Evolutionary conservation across 2,797 vertebrate species (phyloP).

Genomic region (Decapterus maruadsi): DNA sequence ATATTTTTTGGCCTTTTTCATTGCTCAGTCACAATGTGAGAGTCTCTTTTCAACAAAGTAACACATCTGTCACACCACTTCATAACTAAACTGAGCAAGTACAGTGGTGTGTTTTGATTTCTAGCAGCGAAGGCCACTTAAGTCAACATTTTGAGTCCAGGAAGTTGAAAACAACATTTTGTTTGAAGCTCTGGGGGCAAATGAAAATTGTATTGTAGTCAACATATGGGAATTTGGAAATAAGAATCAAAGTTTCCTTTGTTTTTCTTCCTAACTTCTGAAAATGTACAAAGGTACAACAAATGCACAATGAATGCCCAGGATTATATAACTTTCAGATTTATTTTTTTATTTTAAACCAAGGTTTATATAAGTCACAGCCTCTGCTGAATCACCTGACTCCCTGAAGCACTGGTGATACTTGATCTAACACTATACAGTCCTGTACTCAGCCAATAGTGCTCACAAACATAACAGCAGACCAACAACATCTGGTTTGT

Average conservation of each 20-base stretch:
- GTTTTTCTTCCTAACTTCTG: background rate
- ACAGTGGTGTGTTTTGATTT: background rate
- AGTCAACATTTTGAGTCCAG: background rate
- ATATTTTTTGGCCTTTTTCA: slow-evolving; percentile 6
- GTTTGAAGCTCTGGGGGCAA: background rate
- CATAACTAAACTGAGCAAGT: background rate
- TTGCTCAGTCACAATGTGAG: background rate
- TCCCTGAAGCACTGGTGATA: background rate
- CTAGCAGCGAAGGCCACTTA: background rate
- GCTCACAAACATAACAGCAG: slow-evolving; percentile 23
- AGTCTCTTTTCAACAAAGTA: background rate
- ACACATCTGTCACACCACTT: background rate
- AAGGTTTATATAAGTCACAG: slow-evolving; percentile 30
- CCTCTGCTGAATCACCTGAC: slow-evolving; percentile 7
- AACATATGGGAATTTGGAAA: background rate
- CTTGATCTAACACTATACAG: slow-evolving; percentile 1
- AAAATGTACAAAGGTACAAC: slow-evolving; percentile 1
- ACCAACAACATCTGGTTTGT: slow-evolving; percentile 55
- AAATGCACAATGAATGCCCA: background rate
- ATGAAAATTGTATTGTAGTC: background rate
- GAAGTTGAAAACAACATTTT: background rate
- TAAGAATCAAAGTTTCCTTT: background rate
- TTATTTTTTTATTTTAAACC: background rate
- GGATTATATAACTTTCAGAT: slow-evolving; percentile 19
- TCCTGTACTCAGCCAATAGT: background rate